Percentiles rank a stretch among this genome's conserved stretches.
Conservation (phyloP, 1,140 invertebrate species). For the Aphis gossypii region DNA sequence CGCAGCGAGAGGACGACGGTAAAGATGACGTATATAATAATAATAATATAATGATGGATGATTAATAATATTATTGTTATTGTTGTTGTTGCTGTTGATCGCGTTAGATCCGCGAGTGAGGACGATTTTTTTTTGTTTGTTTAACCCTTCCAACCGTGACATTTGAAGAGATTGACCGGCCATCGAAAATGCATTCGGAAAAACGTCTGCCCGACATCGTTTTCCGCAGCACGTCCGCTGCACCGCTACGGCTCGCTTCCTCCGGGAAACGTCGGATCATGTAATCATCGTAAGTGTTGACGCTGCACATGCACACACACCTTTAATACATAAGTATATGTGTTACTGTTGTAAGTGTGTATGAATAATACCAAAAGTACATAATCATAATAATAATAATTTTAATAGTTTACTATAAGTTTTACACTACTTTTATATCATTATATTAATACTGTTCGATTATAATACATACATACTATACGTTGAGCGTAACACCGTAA, state of each 20-base stretch:
- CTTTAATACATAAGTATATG: not conserved
- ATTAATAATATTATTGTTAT: not conserved
- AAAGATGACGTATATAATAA: not conserved
- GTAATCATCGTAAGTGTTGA: constrained; percentile 8
- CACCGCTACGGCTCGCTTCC: not conserved
- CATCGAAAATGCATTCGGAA: not conserved
- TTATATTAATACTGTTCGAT: not conserved
- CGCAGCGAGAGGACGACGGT: not conserved
- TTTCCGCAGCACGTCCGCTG: not conserved
- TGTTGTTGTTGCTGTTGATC: not conserved
- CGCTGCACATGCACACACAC: not conserved
- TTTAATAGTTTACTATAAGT: not conserved
- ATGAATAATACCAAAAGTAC: not conserved
- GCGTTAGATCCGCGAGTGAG: not conserved
- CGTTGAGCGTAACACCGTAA: not conserved
- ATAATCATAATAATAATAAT: not conserved
- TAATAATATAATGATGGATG: not conserved
- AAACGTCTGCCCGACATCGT: not conserved
- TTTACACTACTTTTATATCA: not conserved
- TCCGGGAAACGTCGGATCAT: not conserved
- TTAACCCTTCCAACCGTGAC: not conserved
- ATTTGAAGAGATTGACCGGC: not conserved
- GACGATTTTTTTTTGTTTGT: not conserved
- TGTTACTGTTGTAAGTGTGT: not conserved
- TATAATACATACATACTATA: not conserved